These are phyloP conservation scores for Xenopus petersii DNA, from an alignment of 2,797 vertebrate species.

Conservation along the genomic window DNA sequence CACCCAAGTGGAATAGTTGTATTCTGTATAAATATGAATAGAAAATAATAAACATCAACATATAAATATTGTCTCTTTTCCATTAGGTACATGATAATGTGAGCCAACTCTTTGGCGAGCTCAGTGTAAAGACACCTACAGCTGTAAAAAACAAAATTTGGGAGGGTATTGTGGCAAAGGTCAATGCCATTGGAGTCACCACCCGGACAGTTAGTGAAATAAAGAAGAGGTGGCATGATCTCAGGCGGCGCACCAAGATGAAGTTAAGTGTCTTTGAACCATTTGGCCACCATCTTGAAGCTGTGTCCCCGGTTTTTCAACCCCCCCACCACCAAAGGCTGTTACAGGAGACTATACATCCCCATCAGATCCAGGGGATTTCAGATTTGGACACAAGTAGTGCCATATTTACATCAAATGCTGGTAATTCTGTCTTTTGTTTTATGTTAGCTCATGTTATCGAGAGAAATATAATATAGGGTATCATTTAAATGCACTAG, in stretches of 20 bases:
- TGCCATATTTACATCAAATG: constrained; percentile 2
- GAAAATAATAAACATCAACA: no score
- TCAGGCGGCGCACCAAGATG: background rate
- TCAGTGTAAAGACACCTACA: background rate
- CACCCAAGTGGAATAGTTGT: no score
- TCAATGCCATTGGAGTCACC: constrained; percentile 7
- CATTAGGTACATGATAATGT: background rate
- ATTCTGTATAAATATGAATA: no score
- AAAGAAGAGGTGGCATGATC: constrained; percentile 7
- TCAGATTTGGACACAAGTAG: constrained; percentile 2
- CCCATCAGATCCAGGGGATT: constrained; percentile 1
- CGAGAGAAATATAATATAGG: no score
- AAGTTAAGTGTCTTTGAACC: background rate
- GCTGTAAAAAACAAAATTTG: background rate
- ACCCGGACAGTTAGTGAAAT: background rate
- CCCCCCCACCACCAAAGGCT: background rate
- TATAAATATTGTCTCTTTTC: background rate
- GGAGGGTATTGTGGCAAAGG: background rate
- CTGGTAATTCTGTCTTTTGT: background rate
- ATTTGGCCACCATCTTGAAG: background rate
- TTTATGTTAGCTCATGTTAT: no score
- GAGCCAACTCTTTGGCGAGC: background rate
- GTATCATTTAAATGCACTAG: no score
- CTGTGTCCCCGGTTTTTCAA: background rate
- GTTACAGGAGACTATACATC: constrained; percentile 2